Percentiles rank a stretch among this genome's conserved stretches.
phyloP scores from a whole-genome alignment of 2,888 invertebrate genomes.

The Therioaphis trifolii region DNA sequence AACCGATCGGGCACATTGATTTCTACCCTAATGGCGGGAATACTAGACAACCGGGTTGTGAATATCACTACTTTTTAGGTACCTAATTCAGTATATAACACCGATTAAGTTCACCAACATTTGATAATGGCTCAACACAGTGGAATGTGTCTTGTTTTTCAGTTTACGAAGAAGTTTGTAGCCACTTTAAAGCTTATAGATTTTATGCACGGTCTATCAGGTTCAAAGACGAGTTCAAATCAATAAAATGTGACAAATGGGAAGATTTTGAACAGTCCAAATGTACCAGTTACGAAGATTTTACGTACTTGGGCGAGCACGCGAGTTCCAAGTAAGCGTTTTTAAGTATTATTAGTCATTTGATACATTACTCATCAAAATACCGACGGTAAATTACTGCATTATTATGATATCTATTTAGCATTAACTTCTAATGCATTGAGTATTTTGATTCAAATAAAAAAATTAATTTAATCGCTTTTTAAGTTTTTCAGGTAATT shows the following conservation, averaged over 20 bases:
- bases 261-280: conserved; percentile 12
- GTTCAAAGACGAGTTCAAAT: conserved; percentile 11
- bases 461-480: background rate
- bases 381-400: no score
- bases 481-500: conserved; percentile 29
- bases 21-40: conserved; percentile 43
- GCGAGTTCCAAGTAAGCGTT: background rate
- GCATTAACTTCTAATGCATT: no score
- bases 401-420: no score
- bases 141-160: background rate
- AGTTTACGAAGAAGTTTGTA: conserved; percentile 44
- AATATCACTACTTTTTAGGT: background rate
- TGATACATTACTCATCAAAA: background rate
- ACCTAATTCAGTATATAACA: background rate
- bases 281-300: background rate
- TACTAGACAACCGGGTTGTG: conserved; percentile 35
- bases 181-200: conserved; percentile 11
- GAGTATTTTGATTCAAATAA: no score
- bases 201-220: conserved; percentile 40
- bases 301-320: conserved; percentile 31
- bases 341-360: background rate
- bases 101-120: no score
- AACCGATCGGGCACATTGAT: conserved; percentile 47
- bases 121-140: background rate
- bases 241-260: conserved; percentile 16